phyloP scores from a whole-genome alignment of 2,888 invertebrate genomes.

The Microctonus aethiopoides region DNA sequence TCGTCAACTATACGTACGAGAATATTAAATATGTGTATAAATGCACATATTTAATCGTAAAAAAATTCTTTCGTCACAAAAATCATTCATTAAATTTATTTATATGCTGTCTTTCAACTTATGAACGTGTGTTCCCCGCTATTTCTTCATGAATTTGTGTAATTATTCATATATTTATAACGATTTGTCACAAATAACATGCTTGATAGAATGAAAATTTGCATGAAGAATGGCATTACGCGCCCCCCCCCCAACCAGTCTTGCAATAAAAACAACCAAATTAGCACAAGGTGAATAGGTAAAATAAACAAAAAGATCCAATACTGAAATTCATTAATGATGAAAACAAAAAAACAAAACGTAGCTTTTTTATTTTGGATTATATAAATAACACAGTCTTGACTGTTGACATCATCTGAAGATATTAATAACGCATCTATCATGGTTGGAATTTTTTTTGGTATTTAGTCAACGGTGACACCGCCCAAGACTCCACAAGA shows the following conservation, averaged over 20 bases:
- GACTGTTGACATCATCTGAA: background rate
- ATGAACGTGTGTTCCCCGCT: too few species aligned
- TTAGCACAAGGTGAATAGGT: background rate
- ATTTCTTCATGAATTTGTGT: background rate
- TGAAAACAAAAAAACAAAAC: background rate
- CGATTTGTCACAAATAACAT: constrained; percentile 21
- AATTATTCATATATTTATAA: background rate
- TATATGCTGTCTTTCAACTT: too few species aligned
- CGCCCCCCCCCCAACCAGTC: background rate
- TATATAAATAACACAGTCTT: constrained; percentile 1
- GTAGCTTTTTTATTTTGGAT: background rate
- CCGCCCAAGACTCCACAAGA: constrained; percentile 62
- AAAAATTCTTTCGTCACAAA: background rate
- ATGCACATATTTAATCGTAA: background rate
- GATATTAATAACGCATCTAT: constrained; percentile 50
- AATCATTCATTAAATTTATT: background rate
- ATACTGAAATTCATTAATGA: too few species aligned
- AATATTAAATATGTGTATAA: background rate
- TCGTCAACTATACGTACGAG: background rate
- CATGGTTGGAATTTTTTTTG: constrained; percentile 58
- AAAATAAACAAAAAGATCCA: too few species aligned
- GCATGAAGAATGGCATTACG: constrained; percentile 51
- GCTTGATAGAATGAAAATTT: constrained; percentile 30
- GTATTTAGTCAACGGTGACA: constrained; percentile 60
- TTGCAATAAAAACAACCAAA: background rate